These are phyloP conservation scores for Aptenodytes forsteri DNA, from an alignment of 2,113 vertebrate species.

Conservation along the genomic window DNA sequence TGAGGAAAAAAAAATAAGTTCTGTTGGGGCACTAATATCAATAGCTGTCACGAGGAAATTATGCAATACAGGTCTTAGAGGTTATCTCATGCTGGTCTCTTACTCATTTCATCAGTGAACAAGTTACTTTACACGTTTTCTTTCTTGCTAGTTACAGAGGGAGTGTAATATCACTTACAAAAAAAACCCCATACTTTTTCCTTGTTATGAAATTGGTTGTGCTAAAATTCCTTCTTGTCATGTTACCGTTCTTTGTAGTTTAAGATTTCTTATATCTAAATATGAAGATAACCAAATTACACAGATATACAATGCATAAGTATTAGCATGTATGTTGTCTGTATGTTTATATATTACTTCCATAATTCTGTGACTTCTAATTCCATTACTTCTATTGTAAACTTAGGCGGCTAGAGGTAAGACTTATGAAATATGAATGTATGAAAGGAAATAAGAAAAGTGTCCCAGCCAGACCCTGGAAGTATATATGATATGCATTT, in stretches of 20 bases:
- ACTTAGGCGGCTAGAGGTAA: background rate
- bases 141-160: background rate
- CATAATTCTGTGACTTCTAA: background rate
- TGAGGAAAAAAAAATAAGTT: background rate
- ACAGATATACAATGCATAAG: background rate
- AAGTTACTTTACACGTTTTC: background rate
- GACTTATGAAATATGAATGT: background rate
- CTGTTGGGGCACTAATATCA: background rate
- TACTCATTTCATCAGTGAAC: background rate
- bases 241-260: background rate
- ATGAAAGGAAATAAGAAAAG: background rate
- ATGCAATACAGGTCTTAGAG: background rate
- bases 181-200: accelerated
- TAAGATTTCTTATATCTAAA: background rate
- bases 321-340: background rate
- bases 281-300: background rate
- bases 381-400: background rate
- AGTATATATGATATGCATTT: background rate
- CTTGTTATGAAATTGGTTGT: background rate
- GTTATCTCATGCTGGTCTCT: background rate
- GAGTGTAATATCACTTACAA: background rate
- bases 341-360: background rate
- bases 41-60: background rate
- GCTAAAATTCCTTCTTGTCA: background rate
- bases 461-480: background rate